A percentile compares a stretch with the other conserved stretches of the same genome.
Conservation (phyloP, 2,113 vertebrate genomes). For the Paralichthys olivaceus region DNA sequence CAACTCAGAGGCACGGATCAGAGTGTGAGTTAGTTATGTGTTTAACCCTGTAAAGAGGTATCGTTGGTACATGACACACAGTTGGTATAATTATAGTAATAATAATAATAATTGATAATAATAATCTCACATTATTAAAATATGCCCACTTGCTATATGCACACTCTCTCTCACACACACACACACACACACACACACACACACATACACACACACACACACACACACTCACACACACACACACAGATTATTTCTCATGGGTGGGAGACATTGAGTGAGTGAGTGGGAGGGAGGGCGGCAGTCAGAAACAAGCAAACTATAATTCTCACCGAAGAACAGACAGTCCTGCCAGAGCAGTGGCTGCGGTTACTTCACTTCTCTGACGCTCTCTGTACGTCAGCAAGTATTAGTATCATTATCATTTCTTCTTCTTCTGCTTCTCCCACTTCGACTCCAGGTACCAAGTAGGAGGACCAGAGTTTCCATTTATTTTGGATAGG, state of each 20-base stretch:
- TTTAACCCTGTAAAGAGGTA: background rate
- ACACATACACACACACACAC: background rate
- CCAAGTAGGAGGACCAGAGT: constrained; percentile 47
- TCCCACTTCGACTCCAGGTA: constrained; percentile 1
- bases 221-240: constrained; percentile 1
- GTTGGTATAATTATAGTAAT: too few relatives aligned
- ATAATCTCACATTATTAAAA: constrained; percentile 58
- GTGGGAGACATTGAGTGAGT: constrained; percentile 70
- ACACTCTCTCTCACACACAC: too few relatives aligned
- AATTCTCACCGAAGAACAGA: constrained; percentile 72
- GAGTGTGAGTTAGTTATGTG: constrained; percentile 12
- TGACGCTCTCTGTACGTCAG: constrained; percentile 28
- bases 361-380: constrained; percentile 57
- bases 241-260: constrained; percentile 70
- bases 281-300: constrained; percentile 70
- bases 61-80: too few relatives aligned
- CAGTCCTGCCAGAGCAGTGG: constrained; percentile 61
- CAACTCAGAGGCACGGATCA: constrained; percentile 20
- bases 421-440: background rate
- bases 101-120: constrained; percentile 4
- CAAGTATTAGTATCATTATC: constrained; percentile 3
- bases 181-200: background rate
- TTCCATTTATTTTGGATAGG: constrained; percentile 51
- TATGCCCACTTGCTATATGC: constrained; percentile 51
- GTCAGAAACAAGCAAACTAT: constrained; percentile 73